phyloP scores from a whole-genome alignment of 2,113 vertebrate species.

The Bufo gargarizans region DNA sequence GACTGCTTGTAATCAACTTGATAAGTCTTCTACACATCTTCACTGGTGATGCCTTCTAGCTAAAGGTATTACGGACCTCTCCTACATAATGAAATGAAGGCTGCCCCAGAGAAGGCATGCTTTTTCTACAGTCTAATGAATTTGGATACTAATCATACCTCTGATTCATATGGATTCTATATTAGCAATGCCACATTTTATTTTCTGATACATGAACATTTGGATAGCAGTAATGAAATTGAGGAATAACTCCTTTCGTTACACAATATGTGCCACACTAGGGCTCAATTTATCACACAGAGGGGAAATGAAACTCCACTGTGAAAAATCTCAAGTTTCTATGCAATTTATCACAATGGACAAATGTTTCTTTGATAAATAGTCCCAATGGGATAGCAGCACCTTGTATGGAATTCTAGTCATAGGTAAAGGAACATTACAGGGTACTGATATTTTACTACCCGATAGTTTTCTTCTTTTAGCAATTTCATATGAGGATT shows the following conservation, averaged over 20 bases:
- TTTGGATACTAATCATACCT: background rate
- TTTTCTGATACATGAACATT: background rate
- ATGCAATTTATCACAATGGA: constrained; percentile 9
- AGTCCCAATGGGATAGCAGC: background rate
- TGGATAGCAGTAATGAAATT: background rate
- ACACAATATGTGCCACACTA: background rate
- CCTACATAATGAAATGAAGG: background rate
- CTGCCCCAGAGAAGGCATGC: background rate
- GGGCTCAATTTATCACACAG: constrained; percentile 12
- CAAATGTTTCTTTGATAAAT: constrained; percentile 9
- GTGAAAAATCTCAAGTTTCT: background rate
- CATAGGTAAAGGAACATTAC: background rate
- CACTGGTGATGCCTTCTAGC: background rate
- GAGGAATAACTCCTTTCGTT: background rate
- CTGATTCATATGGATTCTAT: background rate
- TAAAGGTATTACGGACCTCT: background rate
- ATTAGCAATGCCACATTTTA: background rate
- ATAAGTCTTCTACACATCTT: background rate
- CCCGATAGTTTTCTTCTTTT: background rate
- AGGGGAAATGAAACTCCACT: background rate
- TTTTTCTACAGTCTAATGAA: background rate
- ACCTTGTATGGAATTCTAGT: background rate
- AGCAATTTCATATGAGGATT: no score
- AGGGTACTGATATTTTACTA: background rate
- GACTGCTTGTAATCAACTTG: background rate